phyloP scores from a whole-genome alignment of 2,797 vertebrate genomes.

The Masticophis lateralis region DNA sequence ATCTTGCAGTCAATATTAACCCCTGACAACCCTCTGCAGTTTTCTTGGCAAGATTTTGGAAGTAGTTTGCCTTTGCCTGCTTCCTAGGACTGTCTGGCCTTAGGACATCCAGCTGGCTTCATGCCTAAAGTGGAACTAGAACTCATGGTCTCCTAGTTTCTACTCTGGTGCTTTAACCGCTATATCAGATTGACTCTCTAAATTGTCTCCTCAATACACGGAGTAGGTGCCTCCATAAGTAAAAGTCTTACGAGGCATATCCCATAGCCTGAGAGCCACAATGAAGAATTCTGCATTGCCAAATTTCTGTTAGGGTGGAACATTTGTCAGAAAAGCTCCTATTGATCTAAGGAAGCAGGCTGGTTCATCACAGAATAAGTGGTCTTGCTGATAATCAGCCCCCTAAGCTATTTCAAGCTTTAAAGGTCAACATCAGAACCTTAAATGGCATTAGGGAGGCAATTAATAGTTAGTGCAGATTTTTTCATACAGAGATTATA shows the following conservation, averaged over 20 bases:
- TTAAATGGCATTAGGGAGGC: background rate
- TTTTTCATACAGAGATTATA: background rate
- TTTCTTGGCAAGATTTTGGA: background rate
- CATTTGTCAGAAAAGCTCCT: background rate
- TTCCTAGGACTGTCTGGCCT: background rate
- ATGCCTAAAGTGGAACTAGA: background rate
- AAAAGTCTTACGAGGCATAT: background rate
- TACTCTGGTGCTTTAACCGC: background rate
- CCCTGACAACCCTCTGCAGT: background rate
- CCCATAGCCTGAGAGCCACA: background rate
- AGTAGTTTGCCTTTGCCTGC: background rate
- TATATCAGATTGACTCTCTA: background rate
- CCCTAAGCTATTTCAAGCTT: background rate
- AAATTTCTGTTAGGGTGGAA: background rate
- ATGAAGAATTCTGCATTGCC: background rate
- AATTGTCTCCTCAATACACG: background rate
- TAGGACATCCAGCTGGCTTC: background rate
- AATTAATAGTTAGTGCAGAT: background rate
- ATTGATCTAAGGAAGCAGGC: background rate
- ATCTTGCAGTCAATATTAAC: background rate
- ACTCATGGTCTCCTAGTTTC: background rate
- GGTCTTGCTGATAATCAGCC: background rate
- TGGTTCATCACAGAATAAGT: background rate
- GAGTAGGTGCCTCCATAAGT: background rate
- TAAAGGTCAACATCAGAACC: background rate